Evolutionary conservation across 2,888 invertebrate genomes (phyloP).

Genomic region (Melieria crassipennis): DNA sequence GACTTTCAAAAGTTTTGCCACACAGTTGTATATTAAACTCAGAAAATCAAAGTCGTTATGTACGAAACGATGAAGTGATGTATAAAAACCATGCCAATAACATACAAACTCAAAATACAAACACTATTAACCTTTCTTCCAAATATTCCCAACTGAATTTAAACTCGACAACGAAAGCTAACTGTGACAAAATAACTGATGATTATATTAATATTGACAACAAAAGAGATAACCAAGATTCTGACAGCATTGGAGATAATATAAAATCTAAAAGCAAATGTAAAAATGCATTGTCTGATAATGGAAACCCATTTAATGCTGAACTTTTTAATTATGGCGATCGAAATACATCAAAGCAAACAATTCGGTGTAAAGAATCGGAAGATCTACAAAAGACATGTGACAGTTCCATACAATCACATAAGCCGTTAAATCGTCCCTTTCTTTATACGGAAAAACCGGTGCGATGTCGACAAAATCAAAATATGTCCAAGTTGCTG

Average conservation of each 20-base stretch:
- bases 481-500: conserved; percentile 2
- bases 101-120: neutral
- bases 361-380: conserved; percentile 33
- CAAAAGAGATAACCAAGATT: neutral
- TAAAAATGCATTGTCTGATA: no score
- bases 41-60: no score
- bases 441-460: conserved; percentile 10
- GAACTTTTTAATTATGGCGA: conserved; percentile 43
- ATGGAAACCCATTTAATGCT: conserved; percentile 44
- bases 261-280: no score
- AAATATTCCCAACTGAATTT: conserved; percentile 18
- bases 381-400: conserved; percentile 60
- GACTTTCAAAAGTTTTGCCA: no score
- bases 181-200: neutral
- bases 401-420: conserved; percentile 57
- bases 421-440: conserved; percentile 43
- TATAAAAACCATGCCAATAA: no score
- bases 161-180: neutral
- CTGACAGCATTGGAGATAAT: neutral
- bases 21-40: no score
- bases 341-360: neutral
- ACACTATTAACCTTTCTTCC: conserved; percentile 10
- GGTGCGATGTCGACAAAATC: conserved; percentile 18
- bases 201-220: conserved; percentile 12
- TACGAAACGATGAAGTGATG: no score